phyloP scores from a whole-genome alignment of 1,140 invertebrate species.

The Drosophila punjabiensis region DNA sequence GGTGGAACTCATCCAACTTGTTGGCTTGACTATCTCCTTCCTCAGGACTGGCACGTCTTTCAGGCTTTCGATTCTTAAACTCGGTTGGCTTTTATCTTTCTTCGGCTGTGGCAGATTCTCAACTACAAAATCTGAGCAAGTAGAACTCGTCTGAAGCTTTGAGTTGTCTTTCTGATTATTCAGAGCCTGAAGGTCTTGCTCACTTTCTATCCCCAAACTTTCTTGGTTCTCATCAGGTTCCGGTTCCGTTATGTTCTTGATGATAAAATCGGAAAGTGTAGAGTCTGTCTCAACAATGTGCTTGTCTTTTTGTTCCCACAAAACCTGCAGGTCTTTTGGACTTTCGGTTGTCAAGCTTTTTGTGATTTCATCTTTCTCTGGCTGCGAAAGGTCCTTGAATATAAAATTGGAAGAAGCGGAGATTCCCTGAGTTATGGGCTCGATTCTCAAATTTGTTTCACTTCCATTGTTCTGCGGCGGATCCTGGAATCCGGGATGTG shows the following conservation, averaged over 20 bases:
- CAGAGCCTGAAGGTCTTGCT: no score
- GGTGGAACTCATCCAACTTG: background rate
- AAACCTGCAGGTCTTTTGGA: background rate
- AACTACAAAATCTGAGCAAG: background rate
- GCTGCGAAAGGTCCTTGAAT: background rate
- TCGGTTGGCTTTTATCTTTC: background rate
- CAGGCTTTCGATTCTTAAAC: background rate
- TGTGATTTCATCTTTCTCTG: background rate
- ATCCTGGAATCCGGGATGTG: background rate
- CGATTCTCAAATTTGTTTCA: background rate
- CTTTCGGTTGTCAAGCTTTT: background rate
- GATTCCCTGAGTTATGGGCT: background rate
- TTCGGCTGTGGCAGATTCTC: background rate
- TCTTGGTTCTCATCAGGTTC: no score
- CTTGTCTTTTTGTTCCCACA: slow-evolving; percentile 5
- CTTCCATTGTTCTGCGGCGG: background rate
- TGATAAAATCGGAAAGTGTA: no score
- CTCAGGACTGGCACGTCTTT: background rate
- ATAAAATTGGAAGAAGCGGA: background rate
- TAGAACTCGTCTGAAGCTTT: background rate
- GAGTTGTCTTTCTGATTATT: no score
- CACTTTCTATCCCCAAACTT: no score
- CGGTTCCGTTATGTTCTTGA: no score
- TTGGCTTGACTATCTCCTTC: background rate
- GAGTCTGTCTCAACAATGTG: no score